A percentile compares a stretch with the other conserved stretches of the same genome.
Evolutionary conservation across 2,888 invertebrate species (phyloP).

Genomic region (Ophraella communa): DNA sequence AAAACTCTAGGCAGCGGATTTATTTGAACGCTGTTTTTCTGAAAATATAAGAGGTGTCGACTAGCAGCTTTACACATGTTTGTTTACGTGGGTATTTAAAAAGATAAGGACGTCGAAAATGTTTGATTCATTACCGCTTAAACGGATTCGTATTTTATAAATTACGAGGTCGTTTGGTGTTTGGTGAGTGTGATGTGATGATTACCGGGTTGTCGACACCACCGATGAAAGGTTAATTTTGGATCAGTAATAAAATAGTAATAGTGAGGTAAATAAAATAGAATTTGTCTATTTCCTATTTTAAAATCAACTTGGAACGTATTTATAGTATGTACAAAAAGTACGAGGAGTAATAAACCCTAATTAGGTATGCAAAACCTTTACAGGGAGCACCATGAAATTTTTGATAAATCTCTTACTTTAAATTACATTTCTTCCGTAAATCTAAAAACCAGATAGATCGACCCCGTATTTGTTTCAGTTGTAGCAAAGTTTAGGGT

Average conservation of each 20-base stretch:
- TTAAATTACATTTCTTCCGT: too few species aligned
- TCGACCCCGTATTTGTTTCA: too few species aligned
- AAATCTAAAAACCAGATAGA: too few species aligned
- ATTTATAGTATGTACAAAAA: too few species aligned
- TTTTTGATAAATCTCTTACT: too few species aligned
- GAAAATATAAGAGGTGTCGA: slow-evolving; percentile 56
- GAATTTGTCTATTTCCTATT: not conserved
- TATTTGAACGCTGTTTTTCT: slow-evolving; percentile 47
- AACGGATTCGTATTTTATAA: slow-evolving; percentile 46
- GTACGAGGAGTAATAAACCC: too few species aligned
- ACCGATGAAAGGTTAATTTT: not conserved
- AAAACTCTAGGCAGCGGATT: slow-evolving; percentile 45
- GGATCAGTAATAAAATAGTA: not conserved
- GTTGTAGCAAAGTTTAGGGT: too few species aligned
- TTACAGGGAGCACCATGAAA: too few species aligned
- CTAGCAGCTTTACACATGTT: slow-evolving; percentile 58
- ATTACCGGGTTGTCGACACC: slow-evolving; percentile 15
- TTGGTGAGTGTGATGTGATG: slow-evolving; percentile 15
- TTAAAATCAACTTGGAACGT: too few species aligned
- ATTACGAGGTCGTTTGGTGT: slow-evolving; percentile 40
- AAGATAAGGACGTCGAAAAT: slow-evolving; percentile 52
- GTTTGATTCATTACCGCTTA: slow-evolving; percentile 54
- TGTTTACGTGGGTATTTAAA: slow-evolving; percentile 55
- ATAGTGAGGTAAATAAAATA: not conserved
- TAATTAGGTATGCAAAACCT: too few species aligned